phyloP scores from a whole-genome alignment of 2,113 vertebrate species.

The Sylvicapra grimmia region DNA sequence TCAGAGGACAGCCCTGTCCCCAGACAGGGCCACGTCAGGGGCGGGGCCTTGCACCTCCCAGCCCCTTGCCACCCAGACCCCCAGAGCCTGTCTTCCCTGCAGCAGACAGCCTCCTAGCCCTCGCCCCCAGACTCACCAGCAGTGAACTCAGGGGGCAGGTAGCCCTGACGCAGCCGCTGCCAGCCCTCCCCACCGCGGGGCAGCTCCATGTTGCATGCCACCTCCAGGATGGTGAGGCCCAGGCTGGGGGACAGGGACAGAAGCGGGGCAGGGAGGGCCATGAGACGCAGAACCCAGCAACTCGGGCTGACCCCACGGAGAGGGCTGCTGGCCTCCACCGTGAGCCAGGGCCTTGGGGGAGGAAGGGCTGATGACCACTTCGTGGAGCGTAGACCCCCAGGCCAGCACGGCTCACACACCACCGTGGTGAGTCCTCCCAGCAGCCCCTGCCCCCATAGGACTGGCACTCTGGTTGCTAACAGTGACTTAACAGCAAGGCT shows the following conservation, averaged over 20 bases:
- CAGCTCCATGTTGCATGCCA: constrained; percentile 90
- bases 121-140: constrained; percentile 74
- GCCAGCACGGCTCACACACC: too few relatives aligned
- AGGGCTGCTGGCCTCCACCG: neutral
- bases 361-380: too few relatives aligned
- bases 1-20: constrained; percentile 83
- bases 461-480: neutral
- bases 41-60: neutral
- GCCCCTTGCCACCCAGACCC: neutral
- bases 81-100: neutral
- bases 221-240: constrained; percentile 90
- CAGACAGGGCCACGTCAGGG: neutral
- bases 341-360: neutral
- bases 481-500: neutral
- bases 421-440: neutral
- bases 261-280: neutral
- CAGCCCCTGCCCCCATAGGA: neutral
- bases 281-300: neutral
- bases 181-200: constrained; percentile 90
- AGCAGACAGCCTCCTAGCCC: too few relatives aligned
- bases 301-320: neutral
- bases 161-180: constrained; percentile 89
- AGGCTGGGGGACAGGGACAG: constrained; percentile 74
- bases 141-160: constrained; percentile 86
- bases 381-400: neutral